phyloP scores from a whole-genome alignment of 2,888 invertebrate genomes.

The Apantesis nais region DNA sequence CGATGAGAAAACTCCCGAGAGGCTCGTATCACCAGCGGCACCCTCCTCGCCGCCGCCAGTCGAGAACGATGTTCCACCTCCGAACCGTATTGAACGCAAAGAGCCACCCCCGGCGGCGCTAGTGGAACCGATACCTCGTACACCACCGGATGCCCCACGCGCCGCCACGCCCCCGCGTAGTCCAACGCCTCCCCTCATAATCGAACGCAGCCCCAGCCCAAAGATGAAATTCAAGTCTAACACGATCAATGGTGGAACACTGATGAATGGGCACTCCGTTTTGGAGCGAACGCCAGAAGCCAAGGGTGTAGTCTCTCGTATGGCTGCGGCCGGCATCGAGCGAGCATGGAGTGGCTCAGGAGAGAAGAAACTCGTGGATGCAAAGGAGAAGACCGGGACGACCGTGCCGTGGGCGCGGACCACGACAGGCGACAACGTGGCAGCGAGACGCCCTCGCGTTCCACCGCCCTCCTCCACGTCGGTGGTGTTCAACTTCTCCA shows the following conservation, averaged over 20 bases:
- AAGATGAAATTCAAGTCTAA: conserved; percentile 27
- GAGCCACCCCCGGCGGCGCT: conserved; percentile 70
- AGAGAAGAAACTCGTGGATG: conserved; percentile 39
- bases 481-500: conserved; percentile 95
- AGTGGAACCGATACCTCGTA: conserved; percentile 73
- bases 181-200: conserved; percentile 44
- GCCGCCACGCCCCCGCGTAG: conserved; percentile 44
- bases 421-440: conserved; percentile 42
- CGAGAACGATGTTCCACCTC: conserved; percentile 69
- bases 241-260: conserved; percentile 26
- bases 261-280: conserved; percentile 58
- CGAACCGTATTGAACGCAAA: conserved; percentile 75
- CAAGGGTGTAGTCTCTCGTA: conserved; percentile 52
- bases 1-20: conserved; percentile 47
- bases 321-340: conserved; percentile 68
- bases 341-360: conserved; percentile 70
- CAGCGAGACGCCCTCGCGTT: conserved; percentile 48
- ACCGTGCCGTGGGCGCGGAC: conserved; percentile 41
- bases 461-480: conserved; percentile 86
- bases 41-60: conserved; percentile 60
- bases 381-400: conserved; percentile 25
- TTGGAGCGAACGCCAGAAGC: conserved; percentile 32
- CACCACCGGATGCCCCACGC: conserved; percentile 60
- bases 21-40: conserved; percentile 44
- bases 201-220: conserved; percentile 39